phyloP scores from a whole-genome alignment of 2,113 vertebrate genomes.

The Planiliza haematocheilus region DNA sequence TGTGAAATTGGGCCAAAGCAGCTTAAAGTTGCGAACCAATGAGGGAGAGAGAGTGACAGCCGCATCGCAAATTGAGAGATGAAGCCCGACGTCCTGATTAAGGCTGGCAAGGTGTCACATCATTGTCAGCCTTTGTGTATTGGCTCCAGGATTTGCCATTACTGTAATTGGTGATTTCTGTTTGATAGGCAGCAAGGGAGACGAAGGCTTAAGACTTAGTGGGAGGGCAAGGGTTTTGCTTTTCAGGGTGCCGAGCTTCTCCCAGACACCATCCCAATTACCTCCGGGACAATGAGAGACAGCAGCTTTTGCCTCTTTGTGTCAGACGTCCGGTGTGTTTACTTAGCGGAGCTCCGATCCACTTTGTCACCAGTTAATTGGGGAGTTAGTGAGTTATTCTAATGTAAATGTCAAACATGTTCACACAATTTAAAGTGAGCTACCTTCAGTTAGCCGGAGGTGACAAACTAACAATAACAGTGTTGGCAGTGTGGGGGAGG shows the following conservation, averaged over 20 bases:
- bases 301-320: slow-evolving; percentile 73
- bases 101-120: slow-evolving; percentile 64
- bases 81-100: slow-evolving; percentile 59
- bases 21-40: slow-evolving; percentile 51
- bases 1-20: slow-evolving; percentile 45
- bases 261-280: slow-evolving; percentile 70
- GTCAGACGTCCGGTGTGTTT: slow-evolving; percentile 70
- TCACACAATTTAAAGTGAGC: slow-evolving; percentile 64
- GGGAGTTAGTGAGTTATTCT: slow-evolving; percentile 67
- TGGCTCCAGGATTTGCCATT: slow-evolving; percentile 59
- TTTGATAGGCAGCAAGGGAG: slow-evolving; percentile 52
- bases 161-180: slow-evolving; percentile 80
- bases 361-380: slow-evolving; percentile 80
- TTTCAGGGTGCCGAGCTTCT: slow-evolving; percentile 53
- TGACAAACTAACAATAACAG: slow-evolving; percentile 40
- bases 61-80: slow-evolving; percentile 60
- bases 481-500: slow-evolving; percentile 1
- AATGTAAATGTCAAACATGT: slow-evolving; percentile 71
- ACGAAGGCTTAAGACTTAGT: slow-evolving; percentile 57
- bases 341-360: slow-evolving; percentile 62
- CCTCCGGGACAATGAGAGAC: slow-evolving; percentile 62
- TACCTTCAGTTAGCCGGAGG: slow-evolving; percentile 40
- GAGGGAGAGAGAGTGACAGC: slow-evolving; percentile 13
- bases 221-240: slow-evolving; percentile 60
- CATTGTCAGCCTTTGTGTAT: slow-evolving; percentile 60